Percentiles rank a stretch among this genome's conserved stretches.
Evolutionary conservation across 2,797 vertebrate genomes (phyloP).

Genomic region (Semaprochilodus insignis): DNA sequence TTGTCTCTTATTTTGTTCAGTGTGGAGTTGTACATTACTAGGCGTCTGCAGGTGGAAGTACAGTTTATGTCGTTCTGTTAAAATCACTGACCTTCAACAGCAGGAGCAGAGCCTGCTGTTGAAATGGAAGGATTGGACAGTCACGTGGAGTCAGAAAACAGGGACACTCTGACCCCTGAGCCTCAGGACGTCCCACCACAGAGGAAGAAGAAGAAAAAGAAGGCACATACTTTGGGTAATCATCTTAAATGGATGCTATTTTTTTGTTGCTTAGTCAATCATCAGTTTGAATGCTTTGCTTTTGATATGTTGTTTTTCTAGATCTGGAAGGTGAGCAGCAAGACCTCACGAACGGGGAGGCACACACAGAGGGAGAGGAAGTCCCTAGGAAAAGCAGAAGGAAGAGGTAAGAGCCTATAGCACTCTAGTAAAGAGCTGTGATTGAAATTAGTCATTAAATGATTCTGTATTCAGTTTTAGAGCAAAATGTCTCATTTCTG

Average conservation of each 20-base stretch:
- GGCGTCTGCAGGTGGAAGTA: constrained; percentile 52
- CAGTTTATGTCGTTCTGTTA: not conserved
- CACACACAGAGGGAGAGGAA: constrained; percentile 76
- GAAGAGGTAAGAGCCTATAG: constrained; percentile 80
- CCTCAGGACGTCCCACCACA: constrained; percentile 78
- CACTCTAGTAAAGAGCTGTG: not conserved
- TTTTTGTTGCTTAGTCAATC: not conserved
- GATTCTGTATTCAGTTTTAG: not conserved
- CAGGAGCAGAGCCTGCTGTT: constrained; percentile 56
- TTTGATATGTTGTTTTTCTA: constrained; percentile 45
- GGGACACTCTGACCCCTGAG: constrained; percentile 80
- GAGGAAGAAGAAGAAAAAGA: constrained; percentile 88
- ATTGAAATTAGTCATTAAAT: not conserved
- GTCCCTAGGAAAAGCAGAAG: constrained; percentile 83
- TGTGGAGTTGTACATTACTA: not conserved
- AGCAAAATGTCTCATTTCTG: not conserved
- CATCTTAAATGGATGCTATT: not conserved
- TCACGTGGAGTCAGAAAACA: constrained; percentile 76
- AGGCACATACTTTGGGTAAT: constrained; percentile 68
- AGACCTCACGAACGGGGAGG: constrained; percentile 82
- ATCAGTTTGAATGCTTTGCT: too few relatives aligned
- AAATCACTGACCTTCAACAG: constrained; percentile 19
- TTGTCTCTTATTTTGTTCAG: not conserved
- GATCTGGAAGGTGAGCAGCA: constrained; percentile 69
- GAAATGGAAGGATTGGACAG: constrained; percentile 72